Evolutionary conservation across 2,888 invertebrate species (phyloP), one percentile per base, ranked within the genome.

Genomic region (Cantharis rufa): DNA sequence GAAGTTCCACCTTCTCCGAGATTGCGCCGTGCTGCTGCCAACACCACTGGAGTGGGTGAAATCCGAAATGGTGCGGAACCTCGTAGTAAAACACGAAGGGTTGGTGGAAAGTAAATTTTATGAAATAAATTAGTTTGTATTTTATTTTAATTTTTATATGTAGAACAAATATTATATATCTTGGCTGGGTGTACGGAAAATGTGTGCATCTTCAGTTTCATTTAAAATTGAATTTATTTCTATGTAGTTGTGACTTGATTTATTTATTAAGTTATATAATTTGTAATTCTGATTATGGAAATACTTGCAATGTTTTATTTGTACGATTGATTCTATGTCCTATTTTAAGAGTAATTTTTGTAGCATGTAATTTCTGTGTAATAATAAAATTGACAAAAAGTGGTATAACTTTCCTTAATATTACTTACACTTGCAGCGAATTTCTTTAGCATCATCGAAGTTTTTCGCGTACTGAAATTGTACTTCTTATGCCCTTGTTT

Each of bases 31-130:
- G 21, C 24, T 28, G 68, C 64, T 10, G 69, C 72, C n/a, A 21
- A 68, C n/a, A 13, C 70, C 1, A 76, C 82, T 10, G 72, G 81
- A 1, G 80, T 82, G 4, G 82, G 83, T 3, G 80, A 81, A 28
- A 84, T 85, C 15, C 84, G 84, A 73, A 85, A 86, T 73, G 85
- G 86, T 13, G 85, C 86, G 7, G 86, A 86, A 5, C 86, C 88
- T 1, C 86, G 84, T 76, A 85, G 85, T 82, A 86, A 85, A 85
- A 82, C 77, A 15, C 69, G 75, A 70, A 18, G 77, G 10, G 77
- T 75, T 21, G 77, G 74, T 48, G 32, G 32, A 48, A 48, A 48
- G 32, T 48, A 48, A 48, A 32, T n/a, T 48, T 32, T n/a, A n/a
- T n/a, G n/a, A n/a, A 10, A 48, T 48, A 48, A 48, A 48, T 48